Base-by-base conservation (phyloP, 1,140 invertebrate genomes). In the Pogonus chalceus region DNA sequence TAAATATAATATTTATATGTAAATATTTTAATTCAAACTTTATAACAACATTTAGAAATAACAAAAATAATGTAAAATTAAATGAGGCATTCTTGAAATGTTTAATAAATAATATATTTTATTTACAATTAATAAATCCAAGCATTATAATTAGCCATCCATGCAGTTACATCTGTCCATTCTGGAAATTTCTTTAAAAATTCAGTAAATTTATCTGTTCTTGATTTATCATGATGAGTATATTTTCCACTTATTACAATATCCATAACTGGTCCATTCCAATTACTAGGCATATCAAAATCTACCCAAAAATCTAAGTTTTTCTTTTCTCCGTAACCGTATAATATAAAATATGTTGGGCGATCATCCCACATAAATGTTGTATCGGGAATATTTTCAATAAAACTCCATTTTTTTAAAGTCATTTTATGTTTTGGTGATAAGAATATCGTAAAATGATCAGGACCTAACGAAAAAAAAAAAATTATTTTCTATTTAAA, bases 141-240 rank as follows among this genome's bases (percentile, higher is more conserved):
- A 16, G 63, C 58, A 53, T 65, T 54, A 48, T 64, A 63, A n/a
- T 55, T 56, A 23, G 63, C 60, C 16, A 69, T 51, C 56, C 60
- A 62, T 23, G 65, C 58, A 4, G 61, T 64, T 1, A 65, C 52
- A 61, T 64, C 60, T 31, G 66, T 52, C 69, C 69, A 71, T 16
- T 60, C 47, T 37, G 69, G 69, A 51, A 71, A 60, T 58, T 66
- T 54, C 1, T 55, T 59, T 1, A 71, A 43, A 49, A 71, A 59
- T 35, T 62, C 49, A 7, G 51, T 48, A 64, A 63, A 71, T 16
- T 61, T 51, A 14, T 62, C 55, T 4, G 63, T 67, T 43, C 53
- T 54, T 9, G 62, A 57, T 50, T 56, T 58, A 22, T 62, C 51
- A 20, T 62, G 57, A 50, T 69, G 64, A 2, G 60, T 57, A 37